A percentile compares a stretch with the other conserved stretches of the same genome.
phyloP scores from a whole-genome alignment of 1,140 invertebrate species.

The Cylas formicarius region DNA sequence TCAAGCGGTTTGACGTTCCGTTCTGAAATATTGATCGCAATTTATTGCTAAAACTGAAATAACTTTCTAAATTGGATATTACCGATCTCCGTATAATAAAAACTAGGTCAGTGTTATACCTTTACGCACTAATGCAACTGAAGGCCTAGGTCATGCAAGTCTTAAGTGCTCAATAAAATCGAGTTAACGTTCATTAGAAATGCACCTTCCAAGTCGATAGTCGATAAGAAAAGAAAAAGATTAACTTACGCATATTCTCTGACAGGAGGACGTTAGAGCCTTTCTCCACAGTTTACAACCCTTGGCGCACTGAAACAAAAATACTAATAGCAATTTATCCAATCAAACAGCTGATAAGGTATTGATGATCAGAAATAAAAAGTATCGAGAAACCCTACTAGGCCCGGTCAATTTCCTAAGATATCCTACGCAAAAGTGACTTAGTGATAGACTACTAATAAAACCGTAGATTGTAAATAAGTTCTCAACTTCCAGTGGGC shows the following conservation, averaged over 20 bases:
- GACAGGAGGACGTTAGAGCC: slow-evolving; percentile 58
- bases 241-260: slow-evolving; percentile 62
- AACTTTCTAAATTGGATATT: background rate
- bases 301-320: slow-evolving; percentile 56
- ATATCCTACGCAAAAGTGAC: no score
- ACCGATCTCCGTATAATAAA: background rate
- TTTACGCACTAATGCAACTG: no score
- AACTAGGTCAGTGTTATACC: background rate
- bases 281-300: slow-evolving; percentile 62
- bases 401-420: no score
- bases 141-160: no score
- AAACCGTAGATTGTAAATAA: no score
- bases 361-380: slow-evolving; percentile 2
- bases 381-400: background rate
- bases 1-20: slow-evolving; percentile 56
- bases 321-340: background rate
- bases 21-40: slow-evolving; percentile 45
- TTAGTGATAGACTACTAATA: no score
- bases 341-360: background rate
- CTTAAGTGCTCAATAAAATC: no score
- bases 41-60: slow-evolving; percentile 2
- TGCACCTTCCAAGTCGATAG: no score
- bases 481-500: background rate
- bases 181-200: no score
- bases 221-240: background rate